A percentile compares a stretch with the other conserved stretches of the same genome.
These are phyloP conservation scores for Arbacia lixula DNA, from an alignment of 53 echinoderm and acorn worm species.

Conservation along the genomic window DNA sequence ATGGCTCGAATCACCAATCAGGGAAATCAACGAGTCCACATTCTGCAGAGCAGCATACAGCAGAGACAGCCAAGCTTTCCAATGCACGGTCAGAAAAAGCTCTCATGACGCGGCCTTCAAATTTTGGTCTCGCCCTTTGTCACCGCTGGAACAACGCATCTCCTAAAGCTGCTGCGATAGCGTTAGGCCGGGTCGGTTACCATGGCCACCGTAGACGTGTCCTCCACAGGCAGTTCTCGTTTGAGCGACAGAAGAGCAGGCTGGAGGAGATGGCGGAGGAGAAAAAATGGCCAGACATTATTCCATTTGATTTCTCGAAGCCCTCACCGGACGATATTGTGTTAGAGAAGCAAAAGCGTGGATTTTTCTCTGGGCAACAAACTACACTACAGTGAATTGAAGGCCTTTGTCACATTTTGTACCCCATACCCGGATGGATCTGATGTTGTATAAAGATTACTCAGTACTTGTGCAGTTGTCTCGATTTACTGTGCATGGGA, in stretches of 20 bases:
- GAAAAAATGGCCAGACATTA: background rate
- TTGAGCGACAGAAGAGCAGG: conserved; percentile 71
- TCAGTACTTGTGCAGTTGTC: no score
- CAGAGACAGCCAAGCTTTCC: no score
- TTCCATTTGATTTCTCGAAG: conserved; percentile 85
- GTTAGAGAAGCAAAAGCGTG: conserved; percentile 64
- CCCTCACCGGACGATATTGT: conserved; percentile 95
- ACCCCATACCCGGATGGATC: no score
- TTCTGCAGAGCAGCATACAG: no score
- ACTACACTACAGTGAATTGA: no score
- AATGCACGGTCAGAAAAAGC: background rate
- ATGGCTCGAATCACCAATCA: no score
- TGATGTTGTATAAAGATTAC: no score
- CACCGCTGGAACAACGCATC: background rate
- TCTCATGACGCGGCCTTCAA: background rate
- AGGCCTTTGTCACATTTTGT: no score
- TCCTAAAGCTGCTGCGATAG: conserved; percentile 5
- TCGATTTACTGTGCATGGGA: no score
- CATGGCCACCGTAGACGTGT: conserved; percentile 7
- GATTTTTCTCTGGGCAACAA: conserved; percentile 56
- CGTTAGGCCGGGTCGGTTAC: conserved; percentile 14
- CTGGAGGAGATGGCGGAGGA: conserved; percentile 25
- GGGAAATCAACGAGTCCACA: background rate
- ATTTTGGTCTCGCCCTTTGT: conserved; percentile 53
- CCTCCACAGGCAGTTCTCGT: conserved; percentile 74